Base-by-base conservation (phyloP, 2,113 vertebrate species). In the Stercorarius parasiticus region DNA sequence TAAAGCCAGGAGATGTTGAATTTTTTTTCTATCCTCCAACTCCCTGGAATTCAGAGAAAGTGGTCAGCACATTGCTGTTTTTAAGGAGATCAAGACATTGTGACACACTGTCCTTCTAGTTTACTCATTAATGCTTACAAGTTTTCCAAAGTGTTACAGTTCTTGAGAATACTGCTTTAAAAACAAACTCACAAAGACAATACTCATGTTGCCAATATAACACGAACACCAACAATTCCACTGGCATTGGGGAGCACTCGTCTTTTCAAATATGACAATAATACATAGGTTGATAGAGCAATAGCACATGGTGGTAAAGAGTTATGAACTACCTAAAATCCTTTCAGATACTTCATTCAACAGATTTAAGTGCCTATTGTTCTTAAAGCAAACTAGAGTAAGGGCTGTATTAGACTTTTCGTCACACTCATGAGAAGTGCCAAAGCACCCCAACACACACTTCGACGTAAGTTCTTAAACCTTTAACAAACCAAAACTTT, bases 11-110 rank as follows among this genome's bases (percentile, higher is more conserved):
- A 99, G 99, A 84, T 98, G 98, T 23, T 99, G 99, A 93, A 99
- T 99, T 97, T 99, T 99, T 91, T 99, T 99, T 89, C 99, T 98
- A 97, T 99, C 99, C 76, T 99, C 99, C 81, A 99, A 12, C 86
- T 99, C 99, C 95, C 99, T 99, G 96, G 13, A 97, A 96, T 93
- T 72, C 61, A 94, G 96, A 95, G 15, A 71, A 87, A 98, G 47
- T 8, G 1, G 69, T 77, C 70, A 97, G 23, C 20, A 90, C 9
- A 19, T 34, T 62, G 22, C 34, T 83, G 36, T 59, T 72, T 34
- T 17, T 40, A 91, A 74, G 21, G 47, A 38, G 9, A 36, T 30
- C 50, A 93, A 6, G 1, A 64, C 8, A 26, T 4, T 70, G 40
- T 61, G 40, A 65, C 32, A 55, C 9, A 9, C 9, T 45, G 4